These are phyloP conservation scores for Trichopria drosophilae DNA, from an alignment of 2,888 invertebrate species.

Conservation along the genomic window DNA sequence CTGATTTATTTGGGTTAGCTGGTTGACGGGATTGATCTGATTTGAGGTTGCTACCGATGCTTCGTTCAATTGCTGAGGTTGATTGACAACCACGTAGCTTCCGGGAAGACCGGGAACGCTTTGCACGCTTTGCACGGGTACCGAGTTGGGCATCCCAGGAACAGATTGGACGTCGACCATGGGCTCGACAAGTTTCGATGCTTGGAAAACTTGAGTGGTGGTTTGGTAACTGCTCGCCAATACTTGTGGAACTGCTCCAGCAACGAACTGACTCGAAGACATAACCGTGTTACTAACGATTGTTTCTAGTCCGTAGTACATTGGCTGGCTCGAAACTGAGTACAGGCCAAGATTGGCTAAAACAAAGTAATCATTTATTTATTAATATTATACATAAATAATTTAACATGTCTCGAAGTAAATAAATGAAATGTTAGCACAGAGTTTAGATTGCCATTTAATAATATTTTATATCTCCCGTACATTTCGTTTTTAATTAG, in stretches of 20 bases:
- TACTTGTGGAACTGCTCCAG: slow-evolving; percentile 79
- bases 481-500: no score
- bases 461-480: no score
- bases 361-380: no score
- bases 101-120: slow-evolving; percentile 43
- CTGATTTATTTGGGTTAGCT: slow-evolving; percentile 39
- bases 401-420: no score
- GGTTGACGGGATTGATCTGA: slow-evolving; percentile 36
- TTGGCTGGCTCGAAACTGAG: slow-evolving; percentile 70
- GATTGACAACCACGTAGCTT: slow-evolving; percentile 52
- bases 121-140: slow-evolving; percentile 43
- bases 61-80: slow-evolving; percentile 40
- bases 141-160: slow-evolving; percentile 44
- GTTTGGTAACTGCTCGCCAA: slow-evolving; percentile 83
- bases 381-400: no score
- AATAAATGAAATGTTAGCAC: no score
- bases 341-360: no score
- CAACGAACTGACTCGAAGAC: slow-evolving; percentile 85
- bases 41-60: slow-evolving; percentile 37
- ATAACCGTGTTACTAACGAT: slow-evolving; percentile 86
- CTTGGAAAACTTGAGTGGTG: slow-evolving; percentile 82
- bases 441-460: no score
- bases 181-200: slow-evolving; percentile 77
- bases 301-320: slow-evolving; percentile 82
- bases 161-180: slow-evolving; percentile 74